Conservation (phyloP, 2,888 invertebrate genomes). For the Plebejus argus region DNA sequence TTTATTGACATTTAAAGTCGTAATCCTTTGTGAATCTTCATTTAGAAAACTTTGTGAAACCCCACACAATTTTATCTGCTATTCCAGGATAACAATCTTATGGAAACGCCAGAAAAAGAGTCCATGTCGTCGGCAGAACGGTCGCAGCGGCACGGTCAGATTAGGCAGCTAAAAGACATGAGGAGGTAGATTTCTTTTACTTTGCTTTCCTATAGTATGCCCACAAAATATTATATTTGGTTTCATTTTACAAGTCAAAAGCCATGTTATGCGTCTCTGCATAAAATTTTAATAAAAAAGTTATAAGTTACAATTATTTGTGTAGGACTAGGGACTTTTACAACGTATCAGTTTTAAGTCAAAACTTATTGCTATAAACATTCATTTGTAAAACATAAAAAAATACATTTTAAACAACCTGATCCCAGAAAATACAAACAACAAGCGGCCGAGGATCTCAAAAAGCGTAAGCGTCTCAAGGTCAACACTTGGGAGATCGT, state of each 20-base stretch:
- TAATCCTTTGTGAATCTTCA: no score
- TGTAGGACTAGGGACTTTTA: no score
- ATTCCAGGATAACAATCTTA: constrained; percentile 82
- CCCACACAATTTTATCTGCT: neutral
- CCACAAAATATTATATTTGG: no score
- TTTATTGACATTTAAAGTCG: no score
- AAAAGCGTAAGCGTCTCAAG: constrained; percentile 88
- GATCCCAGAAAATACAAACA: constrained; percentile 83
- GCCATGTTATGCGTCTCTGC: no score
- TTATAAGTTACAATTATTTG: no score
- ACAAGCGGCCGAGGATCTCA: constrained; percentile 81
- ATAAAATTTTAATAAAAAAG: no score
- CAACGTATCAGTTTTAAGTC: no score
- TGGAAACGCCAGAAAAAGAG: constrained; percentile 72
- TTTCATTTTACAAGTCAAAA: no score
- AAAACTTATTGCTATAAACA: neutral
- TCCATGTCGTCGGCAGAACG: constrained; percentile 87
- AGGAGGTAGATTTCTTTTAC: constrained; percentile 72
- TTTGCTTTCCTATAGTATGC: no score
- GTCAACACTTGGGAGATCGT: constrained; percentile 85
- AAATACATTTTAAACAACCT: neutral
- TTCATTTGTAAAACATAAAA: neutral
- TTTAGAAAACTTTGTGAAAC: no score
- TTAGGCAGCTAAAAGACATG: constrained; percentile 91
- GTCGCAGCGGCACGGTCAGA: constrained; percentile 91